Percentiles rank a stretch among this genome's conserved stretches.
These are phyloP conservation scores for Calyptommatus sinebrachiatus DNA, from an alignment of 2,113 vertebrate species.

Conservation along the genomic window DNA sequence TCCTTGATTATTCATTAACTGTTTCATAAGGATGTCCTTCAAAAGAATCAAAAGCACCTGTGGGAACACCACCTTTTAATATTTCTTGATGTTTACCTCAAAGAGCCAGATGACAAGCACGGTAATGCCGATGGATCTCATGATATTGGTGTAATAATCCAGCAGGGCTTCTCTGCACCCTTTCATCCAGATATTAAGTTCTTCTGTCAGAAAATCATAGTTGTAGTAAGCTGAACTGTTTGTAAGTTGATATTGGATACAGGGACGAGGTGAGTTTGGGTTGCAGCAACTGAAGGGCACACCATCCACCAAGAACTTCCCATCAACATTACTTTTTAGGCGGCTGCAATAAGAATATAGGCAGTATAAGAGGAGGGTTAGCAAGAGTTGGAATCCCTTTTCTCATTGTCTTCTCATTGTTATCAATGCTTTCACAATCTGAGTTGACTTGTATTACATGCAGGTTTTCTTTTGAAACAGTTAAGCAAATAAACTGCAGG, in stretches of 20 bases:
- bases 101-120: slow-evolving; percentile 84
- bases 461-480: no score
- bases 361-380: neutral
- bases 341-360: slow-evolving; percentile 65
- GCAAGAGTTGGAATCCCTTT: neutral
- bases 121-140: slow-evolving; percentile 79
- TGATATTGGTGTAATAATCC: slow-evolving; percentile 79
- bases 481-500: no score
- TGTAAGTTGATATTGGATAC: slow-evolving; percentile 83
- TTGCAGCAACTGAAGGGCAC: slow-evolving; percentile 91
- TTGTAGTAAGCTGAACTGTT: slow-evolving; percentile 87
- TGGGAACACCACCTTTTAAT: neutral
- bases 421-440: no score
- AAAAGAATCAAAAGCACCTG: neutral
- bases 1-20: fast-evolving
- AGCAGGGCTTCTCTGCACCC: slow-evolving; percentile 82
- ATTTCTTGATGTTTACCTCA: slow-evolving; percentile 70
- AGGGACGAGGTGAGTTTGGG: slow-evolving; percentile 79
- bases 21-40: neutral
- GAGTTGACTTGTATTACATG: no score
- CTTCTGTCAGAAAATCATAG: slow-evolving; percentile 79
- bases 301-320: slow-evolving; percentile 80
- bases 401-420: no score
- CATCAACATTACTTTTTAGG: slow-evolving; percentile 80
- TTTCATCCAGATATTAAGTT: slow-evolving; percentile 82